phyloP scores from a whole-genome alignment of 2,113 vertebrate genomes.

The Acrocephalus arundinaceus region DNA sequence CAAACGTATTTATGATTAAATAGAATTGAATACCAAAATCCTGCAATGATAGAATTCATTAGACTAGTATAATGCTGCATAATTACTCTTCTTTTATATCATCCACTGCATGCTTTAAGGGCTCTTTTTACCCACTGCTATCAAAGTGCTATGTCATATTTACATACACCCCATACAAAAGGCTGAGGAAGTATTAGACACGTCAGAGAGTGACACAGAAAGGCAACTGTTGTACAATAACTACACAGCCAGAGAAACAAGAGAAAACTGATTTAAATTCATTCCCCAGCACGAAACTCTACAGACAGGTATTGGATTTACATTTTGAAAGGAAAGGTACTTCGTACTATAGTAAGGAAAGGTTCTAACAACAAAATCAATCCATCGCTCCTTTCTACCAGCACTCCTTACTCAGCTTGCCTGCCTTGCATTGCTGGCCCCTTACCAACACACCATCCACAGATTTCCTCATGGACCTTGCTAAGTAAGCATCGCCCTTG shows the following conservation, averaged over 20 bases:
- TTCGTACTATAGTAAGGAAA: background rate
- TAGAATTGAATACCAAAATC: slow-evolving; percentile 51
- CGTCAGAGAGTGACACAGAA: slow-evolving; percentile 31
- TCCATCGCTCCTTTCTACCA: background rate
- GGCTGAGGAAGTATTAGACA: slow-evolving; percentile 4
- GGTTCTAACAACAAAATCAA: background rate
- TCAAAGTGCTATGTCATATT: slow-evolving; percentile 19
- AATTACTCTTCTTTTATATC: slow-evolving; percentile 37
- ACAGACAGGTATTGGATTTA: background rate
- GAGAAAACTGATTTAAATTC: slow-evolving; percentile 23
- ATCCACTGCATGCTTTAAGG: slow-evolving; percentile 3
- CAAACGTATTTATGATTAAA: slow-evolving; percentile 45
- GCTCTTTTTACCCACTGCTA: slow-evolving; percentile 17
- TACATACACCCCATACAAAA: background rate
- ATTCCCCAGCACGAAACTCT: background rate
- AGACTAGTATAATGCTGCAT: slow-evolving; percentile 39
- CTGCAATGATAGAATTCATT: slow-evolving; percentile 48
- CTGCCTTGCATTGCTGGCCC: background rate
- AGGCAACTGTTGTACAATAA: background rate
- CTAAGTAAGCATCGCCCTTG: background rate
- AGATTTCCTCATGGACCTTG: accelerated
- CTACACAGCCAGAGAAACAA: background rate
- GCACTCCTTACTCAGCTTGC: background rate
- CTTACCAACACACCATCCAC: background rate
- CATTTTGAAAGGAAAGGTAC: background rate